Evolutionary conservation across 1,140 invertebrate genomes (phyloP).

Genomic region (Aphelinus atriplicis): DNA sequence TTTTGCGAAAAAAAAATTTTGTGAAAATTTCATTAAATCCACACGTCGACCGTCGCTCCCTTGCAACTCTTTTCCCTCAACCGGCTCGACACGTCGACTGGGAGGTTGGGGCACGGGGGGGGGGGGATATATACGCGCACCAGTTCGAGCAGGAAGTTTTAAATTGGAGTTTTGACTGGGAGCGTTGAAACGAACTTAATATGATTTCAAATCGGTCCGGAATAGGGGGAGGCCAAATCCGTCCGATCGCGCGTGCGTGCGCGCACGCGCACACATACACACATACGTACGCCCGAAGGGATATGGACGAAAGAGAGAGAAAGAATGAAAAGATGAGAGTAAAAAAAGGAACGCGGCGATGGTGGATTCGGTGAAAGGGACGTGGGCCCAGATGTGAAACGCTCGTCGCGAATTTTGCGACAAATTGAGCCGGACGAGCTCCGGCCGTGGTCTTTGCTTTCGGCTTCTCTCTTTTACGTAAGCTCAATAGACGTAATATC

Average conservation of each 20-base stretch:
- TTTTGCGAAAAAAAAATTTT: background rate
- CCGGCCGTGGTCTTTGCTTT: background rate
- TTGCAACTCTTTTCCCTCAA: background rate
- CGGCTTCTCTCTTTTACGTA: too few species aligned
- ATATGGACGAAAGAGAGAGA: slow-evolving; percentile 39
- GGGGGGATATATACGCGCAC: slow-evolving; percentile 4
- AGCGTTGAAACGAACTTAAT: slow-evolving; percentile 60
- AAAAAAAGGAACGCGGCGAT: slow-evolving; percentile 16
- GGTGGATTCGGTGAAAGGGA: background rate
- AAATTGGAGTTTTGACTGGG: slow-evolving; percentile 63
- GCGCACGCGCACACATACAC: too few species aligned
- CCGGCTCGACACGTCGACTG: slow-evolving; percentile 20
- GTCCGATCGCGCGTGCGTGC: too few species aligned
- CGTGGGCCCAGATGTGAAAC: slow-evolving; percentile 1
- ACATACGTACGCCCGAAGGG: background rate
- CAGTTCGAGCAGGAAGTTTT: slow-evolving; percentile 53
- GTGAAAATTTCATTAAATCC: slow-evolving; percentile 38
- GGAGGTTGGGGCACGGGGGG: slow-evolving; percentile 9
- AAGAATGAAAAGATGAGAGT: slow-evolving; percentile 25
- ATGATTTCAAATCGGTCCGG: slow-evolving; percentile 56
- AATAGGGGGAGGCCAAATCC: slow-evolving; percentile 1
- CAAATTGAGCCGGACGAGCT: slow-evolving; percentile 44
- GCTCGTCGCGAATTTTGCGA: slow-evolving; percentile 39
- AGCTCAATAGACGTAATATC: slow-evolving; percentile 10
- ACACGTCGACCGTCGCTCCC: background rate